Base-by-base conservation (phyloP, 1,140 invertebrate genomes). In the Amphibalanus amphitrite region DNA sequence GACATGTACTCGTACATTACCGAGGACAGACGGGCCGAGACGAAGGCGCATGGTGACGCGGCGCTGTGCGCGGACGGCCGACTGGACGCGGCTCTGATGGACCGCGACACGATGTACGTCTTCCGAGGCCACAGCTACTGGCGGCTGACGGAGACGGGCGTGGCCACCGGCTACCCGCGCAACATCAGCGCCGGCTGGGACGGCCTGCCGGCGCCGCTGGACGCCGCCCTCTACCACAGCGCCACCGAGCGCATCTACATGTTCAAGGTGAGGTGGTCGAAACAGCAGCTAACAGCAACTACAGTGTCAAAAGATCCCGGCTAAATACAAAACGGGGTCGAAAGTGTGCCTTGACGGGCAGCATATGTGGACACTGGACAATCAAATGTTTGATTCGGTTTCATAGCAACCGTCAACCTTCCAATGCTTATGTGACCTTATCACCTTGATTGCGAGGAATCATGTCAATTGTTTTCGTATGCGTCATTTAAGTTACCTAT, bases 61-160 rank as follows among this genome's bases (percentile, higher is more conserved):
- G 83, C 86, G 73, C 82, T 95, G 0, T 96, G 93, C 79, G 84
- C 83, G 30, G 87, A 93, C 80, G 84, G 90, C 0, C 87, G 86
- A 76, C 82, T 95, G 71, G 91, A 96, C 77, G 88, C 92, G 0
- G 86, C 93, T 72, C 92, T 95, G 1, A 88, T 88, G 0, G 87
- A 91, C 75, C 90, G 90, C 8, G 74, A 76, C 20, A 82, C 84
- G 38, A 93, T 91, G 0, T 95, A 89, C 79, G 87, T 89, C 23
- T 94, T 96, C 81, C 93, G 93, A 84, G 91, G 90, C 86, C 78
- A 77, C 38, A 74, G 79, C 69, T 83, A 84, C 73, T 85, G 82
- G 78, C 77, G 87, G 78, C 81, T 97, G 70, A 92, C 90, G 0
- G 86, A 89, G 67, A 87, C 90, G 73, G 87, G 88, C 29, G 84